Base-by-base conservation (phyloP, 2,797 vertebrate genomes). In the Lacerta bilineata region DNA sequence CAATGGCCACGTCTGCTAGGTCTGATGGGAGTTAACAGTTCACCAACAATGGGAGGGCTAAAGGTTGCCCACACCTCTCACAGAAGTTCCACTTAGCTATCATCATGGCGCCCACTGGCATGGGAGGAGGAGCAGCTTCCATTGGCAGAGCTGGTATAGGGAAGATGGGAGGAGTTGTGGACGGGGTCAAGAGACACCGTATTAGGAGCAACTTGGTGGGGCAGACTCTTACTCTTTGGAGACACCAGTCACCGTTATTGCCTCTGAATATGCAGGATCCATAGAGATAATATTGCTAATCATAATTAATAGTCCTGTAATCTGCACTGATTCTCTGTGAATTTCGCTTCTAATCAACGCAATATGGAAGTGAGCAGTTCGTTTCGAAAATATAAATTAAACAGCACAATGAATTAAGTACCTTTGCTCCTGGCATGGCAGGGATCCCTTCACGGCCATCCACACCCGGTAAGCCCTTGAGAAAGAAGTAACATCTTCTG, bases 381-480 rank as follows among this genome's bases (percentile, higher is more conserved):
- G 83, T 69, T 4, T 33, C 76, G 83, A 92, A 76, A 39, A 36
- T 59, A 79, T 23, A 39, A 36, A 91, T 2, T 80, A 84, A 82
- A 0, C 1, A 29, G 6, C 18, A 71, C 6, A 13, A 13, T 25
- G 72, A 10, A 9, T 59, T 77, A 41, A 64, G 90, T 97, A 99
- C 99, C 98, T 99, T 99, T 95, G 96, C 85, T 95, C 98, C 99
- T 0, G 98, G 99, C 97, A 99, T 98, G 93, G 98, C 99, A 94
- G 99, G 99, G 88, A 99, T 99, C 90, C 99, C 99, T 81, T 98
- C 98, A 36, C 97, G 98, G 5, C 98, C 98, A 82, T 98, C 98
- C 3, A 99, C 97, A 68, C 99, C 99, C 1, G 99, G 97, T 93
- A 99, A 97, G 13, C 99, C 99, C 99, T 99, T 89, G 55, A 93